Conservation (phyloP, 1,140 invertebrate species). For the Zaprionus lachaisei region DNA sequence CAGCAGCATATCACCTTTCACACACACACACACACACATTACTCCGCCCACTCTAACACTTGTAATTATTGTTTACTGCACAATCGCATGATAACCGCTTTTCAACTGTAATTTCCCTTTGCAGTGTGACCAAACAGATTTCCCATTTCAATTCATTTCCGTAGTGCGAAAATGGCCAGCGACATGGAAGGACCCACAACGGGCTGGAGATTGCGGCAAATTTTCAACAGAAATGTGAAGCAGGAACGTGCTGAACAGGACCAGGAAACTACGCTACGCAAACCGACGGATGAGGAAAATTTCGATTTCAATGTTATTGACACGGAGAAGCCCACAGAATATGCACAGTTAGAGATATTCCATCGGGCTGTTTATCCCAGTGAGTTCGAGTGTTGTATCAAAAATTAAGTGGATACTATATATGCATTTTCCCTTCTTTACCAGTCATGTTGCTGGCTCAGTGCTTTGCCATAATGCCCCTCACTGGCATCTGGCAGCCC, state of each 20-base stretch:
- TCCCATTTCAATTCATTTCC: neutral
- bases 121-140: conserved; percentile 26
- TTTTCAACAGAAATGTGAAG: conserved; percentile 15
- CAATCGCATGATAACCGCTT: conserved; percentile 21
- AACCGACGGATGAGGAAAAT: conserved; percentile 12
- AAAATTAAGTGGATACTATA: neutral
- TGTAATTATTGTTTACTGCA: conserved; percentile 72
- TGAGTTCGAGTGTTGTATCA: conserved; percentile 17
- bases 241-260: neutral
- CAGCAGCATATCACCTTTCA: neutral
- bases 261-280: conserved; percentile 2
- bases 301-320: conserved; percentile 43
- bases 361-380: conserved; percentile 68
- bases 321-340: conserved; percentile 48
- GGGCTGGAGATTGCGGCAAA: conserved; percentile 45
- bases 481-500: conserved; percentile 49
- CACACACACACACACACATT: neutral
- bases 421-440: neutral
- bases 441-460: conserved; percentile 77
- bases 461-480: conserved; percentile 70
- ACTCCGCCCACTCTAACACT: neutral
- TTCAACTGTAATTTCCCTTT: conserved; percentile 55
- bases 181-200: conserved; percentile 50
- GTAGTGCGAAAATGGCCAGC: conserved; percentile 51
- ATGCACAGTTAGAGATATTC: conserved; percentile 54